These are phyloP conservation scores for Squalus acanthias DNA, from an alignment of 2,797 vertebrate species.

Conservation along the genomic window DNA sequence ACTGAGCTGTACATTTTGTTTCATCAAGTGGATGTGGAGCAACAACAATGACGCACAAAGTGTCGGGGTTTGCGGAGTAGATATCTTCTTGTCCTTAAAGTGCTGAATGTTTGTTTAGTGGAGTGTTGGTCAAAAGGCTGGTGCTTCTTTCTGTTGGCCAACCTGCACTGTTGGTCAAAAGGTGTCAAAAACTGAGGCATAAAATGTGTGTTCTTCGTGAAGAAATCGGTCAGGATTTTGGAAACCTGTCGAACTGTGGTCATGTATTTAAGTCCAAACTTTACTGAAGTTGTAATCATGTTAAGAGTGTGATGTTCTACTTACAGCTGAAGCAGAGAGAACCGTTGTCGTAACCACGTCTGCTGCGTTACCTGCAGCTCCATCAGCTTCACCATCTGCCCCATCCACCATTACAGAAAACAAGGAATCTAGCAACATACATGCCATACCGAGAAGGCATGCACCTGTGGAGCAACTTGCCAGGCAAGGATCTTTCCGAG, in stretches of 20 bases:
- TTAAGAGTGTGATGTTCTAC: constrained; percentile 41
- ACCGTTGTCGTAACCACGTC: constrained; percentile 54
- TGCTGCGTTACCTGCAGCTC: constrained; percentile 45
- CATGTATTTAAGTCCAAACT: neutral
- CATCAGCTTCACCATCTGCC: constrained; percentile 73
- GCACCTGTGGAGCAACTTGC: constrained; percentile 87
- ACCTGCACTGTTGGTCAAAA: neutral
- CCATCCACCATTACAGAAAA: constrained; percentile 56
- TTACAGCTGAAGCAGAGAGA: constrained; percentile 68
- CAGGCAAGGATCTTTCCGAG: constrained; percentile 90
- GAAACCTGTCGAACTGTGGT: neutral
- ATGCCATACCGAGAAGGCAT: constrained; percentile 84
- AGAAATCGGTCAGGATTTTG: neutral
- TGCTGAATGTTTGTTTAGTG: neutral
- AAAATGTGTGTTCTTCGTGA: neutral
- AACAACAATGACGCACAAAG: neutral
- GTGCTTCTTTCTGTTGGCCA: neutral
- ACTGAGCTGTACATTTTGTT: neutral
- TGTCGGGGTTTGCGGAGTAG: neutral
- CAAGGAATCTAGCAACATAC: constrained; percentile 69
- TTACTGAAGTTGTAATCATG: neutral
- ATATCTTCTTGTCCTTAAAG: neutral
- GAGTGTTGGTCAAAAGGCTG: neutral
- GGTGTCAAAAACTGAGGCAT: neutral
- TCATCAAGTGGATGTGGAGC: neutral